phyloP scores from a whole-genome alignment of 2,113 vertebrate genomes.

The Xiphorhynchus elegans region DNA sequence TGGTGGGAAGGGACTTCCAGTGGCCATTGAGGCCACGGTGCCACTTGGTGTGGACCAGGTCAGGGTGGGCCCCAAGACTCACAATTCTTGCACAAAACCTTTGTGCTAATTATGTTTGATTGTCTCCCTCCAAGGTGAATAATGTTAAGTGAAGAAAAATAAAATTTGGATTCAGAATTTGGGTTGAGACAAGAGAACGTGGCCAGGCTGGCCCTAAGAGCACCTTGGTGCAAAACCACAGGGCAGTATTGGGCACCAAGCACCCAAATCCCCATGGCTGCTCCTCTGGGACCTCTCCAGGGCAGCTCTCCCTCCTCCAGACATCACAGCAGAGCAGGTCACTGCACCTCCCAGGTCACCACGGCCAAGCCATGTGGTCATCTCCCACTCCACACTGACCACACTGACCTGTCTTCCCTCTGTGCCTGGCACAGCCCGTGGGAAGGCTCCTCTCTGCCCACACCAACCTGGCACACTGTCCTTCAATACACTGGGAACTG shows the following conservation, averaged over 20 bases:
- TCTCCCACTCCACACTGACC: fast-evolving
- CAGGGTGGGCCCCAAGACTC: background rate
- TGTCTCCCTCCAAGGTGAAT: background rate
- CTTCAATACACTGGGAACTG: background rate
- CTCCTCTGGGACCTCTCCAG: background rate
- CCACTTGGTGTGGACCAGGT: fast-evolving
- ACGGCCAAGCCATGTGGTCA: fast-evolving
- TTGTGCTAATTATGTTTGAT: background rate
- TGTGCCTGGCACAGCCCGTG: fast-evolving
- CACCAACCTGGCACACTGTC: background rate
- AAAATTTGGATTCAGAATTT: background rate
- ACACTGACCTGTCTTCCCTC: fast-evolving
- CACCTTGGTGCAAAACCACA: fast-evolving
- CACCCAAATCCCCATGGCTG: fast-evolving
- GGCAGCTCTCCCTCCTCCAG: fast-evolving
- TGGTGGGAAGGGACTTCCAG: background rate
- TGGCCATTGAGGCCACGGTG: fast-evolving
- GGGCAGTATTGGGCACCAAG: fast-evolving
- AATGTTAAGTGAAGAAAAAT: background rate
- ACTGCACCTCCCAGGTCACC: background rate
- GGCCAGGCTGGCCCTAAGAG: background rate
- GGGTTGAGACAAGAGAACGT: background rate
- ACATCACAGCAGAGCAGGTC: background rate
- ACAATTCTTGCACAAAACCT: background rate
- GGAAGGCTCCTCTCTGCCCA: background rate